Conservation (phyloP, 2,797 vertebrate genomes). For the Arctocebus calabarensis region DNA sequence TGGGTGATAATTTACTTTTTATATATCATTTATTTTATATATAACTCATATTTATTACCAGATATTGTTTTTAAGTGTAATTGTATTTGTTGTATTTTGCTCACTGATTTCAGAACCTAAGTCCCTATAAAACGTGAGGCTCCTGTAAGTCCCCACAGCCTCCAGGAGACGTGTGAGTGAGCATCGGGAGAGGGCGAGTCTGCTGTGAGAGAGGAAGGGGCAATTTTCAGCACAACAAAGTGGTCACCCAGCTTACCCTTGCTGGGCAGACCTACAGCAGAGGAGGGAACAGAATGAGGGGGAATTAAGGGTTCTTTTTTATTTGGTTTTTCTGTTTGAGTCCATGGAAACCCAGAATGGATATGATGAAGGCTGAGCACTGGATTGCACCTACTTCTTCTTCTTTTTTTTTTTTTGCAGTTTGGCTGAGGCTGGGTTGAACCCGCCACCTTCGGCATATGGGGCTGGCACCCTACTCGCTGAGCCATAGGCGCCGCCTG, state of each 20-base stretch:
- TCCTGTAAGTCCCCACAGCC: background rate
- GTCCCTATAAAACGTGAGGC: background rate
- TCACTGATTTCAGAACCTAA: constrained; percentile 34
- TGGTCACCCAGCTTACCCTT: background rate
- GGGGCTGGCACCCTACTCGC: too few species aligned
- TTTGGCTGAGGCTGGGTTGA: too few species aligned
- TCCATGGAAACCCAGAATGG: background rate
- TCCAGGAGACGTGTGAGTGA: background rate
- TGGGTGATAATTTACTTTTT: background rate
- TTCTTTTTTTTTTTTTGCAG: too few species aligned
- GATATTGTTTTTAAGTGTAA: background rate
- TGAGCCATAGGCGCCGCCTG: too few species aligned
- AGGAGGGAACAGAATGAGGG: background rate
- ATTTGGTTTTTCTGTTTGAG: background rate
- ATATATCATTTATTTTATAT: background rate
- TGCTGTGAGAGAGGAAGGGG: background rate
- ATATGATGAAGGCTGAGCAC: background rate
- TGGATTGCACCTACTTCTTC: background rate
- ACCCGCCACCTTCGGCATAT: too few species aligned
- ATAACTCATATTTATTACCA: background rate
- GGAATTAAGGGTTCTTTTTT: background rate
- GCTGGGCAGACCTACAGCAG: background rate
- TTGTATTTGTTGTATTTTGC: constrained; percentile 3
- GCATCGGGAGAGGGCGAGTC: background rate
- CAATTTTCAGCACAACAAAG: background rate